Evolutionary conservation across 2,113 vertebrate species (phyloP).

Genomic region (Chauna torquata): DNA sequence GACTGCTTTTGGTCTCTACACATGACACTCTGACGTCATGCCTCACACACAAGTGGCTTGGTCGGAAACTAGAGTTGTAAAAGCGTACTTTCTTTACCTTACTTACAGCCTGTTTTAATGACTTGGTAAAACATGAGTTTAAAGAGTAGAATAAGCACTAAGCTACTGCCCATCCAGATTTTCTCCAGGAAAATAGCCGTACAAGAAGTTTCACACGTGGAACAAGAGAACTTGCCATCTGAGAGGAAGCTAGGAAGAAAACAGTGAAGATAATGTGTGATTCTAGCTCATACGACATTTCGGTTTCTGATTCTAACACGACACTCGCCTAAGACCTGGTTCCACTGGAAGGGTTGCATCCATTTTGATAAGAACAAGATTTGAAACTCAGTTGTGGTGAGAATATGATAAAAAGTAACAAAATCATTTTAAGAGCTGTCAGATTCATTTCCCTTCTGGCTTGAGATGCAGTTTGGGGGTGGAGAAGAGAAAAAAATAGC

Average conservation of each 20-base stretch:
- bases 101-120: neutral
- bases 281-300: neutral
- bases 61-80: neutral
- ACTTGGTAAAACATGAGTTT: neutral
- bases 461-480: neutral
- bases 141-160: neutral
- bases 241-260: neutral
- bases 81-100: neutral
- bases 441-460: neutral
- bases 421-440: neutral
- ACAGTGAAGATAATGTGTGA: neutral
- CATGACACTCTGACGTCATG: neutral
- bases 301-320: neutral
- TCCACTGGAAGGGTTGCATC: neutral
- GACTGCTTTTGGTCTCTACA: neutral
- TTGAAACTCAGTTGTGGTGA: neutral
- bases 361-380: neutral
- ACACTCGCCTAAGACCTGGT: neutral
- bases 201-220: neutral
- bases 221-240: neutral
- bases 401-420: neutral
- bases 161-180: neutral
- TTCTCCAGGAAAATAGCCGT: neutral
- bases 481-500: neutral
- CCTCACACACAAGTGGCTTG: neutral